Evolutionary conservation across 2,797 vertebrate species (phyloP).

Genomic region (Carcharodon carcharias): DNA sequence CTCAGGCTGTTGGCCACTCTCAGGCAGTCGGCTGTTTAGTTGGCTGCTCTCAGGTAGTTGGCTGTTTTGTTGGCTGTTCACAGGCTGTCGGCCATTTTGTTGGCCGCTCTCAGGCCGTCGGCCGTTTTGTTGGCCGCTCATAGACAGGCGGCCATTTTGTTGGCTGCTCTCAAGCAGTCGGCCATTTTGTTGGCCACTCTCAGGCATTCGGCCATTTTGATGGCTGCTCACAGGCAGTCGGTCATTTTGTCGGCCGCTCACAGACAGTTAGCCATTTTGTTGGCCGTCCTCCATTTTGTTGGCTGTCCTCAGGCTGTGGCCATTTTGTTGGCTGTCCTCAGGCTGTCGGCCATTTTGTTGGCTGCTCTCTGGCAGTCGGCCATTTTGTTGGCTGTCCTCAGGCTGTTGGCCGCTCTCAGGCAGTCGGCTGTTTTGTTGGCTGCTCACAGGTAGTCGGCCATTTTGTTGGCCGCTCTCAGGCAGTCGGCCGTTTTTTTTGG

Average conservation of each 20-base stretch:
- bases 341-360: neutral
- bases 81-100: too few relatives aligned
- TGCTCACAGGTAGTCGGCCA: neutral
- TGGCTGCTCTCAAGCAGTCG: neutral
- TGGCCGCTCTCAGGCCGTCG: too few relatives aligned
- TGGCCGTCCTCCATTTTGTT: neutral
- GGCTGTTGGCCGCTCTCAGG: neutral
- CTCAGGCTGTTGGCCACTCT: too few relatives aligned
- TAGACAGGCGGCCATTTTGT: neutral
- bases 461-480: too few relatives aligned
- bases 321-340: neutral
- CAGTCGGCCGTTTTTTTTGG: too few relatives aligned
- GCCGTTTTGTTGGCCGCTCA: too few relatives aligned
- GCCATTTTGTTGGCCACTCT: neutral
- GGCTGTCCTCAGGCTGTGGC: neutral
- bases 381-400: neutral
- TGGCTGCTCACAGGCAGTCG: too few relatives aligned
- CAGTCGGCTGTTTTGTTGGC: neutral
- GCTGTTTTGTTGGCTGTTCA: too few relatives aligned
- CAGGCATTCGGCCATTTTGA: neutral
- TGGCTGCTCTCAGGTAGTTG: too few relatives aligned
- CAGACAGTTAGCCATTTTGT: too few relatives aligned
- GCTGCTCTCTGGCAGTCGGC: neutral
- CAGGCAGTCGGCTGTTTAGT: too few relatives aligned
- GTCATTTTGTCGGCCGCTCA: neutral